Conservation (phyloP, 2,888 invertebrate genomes). For the Lasioglossum zephyrum region DNA sequence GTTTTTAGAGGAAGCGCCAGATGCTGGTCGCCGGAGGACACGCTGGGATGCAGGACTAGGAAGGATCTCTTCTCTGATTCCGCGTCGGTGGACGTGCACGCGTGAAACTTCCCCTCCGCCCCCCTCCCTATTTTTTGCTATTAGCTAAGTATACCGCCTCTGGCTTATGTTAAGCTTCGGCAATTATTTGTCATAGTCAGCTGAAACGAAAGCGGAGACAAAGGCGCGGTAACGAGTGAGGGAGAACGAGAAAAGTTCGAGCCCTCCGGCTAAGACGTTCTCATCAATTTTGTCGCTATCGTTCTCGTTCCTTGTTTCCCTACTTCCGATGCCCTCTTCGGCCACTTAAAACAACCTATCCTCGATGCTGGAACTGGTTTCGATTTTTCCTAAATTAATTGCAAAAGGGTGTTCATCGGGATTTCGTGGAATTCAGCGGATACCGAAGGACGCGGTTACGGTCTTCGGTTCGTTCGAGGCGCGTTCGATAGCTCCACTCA, state of each 20-base stretch:
- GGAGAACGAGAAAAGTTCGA: conserved; percentile 29
- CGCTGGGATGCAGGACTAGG: not conserved
- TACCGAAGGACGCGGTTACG: not conserved
- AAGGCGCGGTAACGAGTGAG: conserved; percentile 34
- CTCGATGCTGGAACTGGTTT: not conserved
- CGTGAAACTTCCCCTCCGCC: conserved; percentile 37
- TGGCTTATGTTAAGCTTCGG: conserved; percentile 82
- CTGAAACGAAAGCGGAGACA: conserved; percentile 70
- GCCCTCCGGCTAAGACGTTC: conserved; percentile 54
- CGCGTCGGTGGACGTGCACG: not conserved
- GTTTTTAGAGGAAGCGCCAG: conserved; percentile 18
- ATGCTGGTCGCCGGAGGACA: conserved; percentile 23
- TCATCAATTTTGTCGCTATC: conserved; percentile 65
- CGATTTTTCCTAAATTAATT: not conserved
- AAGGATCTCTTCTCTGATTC: conserved; percentile 10
- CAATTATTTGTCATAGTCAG: conserved; percentile 82
- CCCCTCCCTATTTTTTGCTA: conserved; percentile 76
- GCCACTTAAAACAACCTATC: not conserved
- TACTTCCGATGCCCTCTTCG: not conserved
- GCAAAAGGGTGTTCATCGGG: not conserved
- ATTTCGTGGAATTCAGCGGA: not conserved
- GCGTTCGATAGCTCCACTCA: not conserved
- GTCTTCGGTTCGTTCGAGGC: not conserved
- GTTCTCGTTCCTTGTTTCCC: conserved; percentile 26
- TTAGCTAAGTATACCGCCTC: conserved; percentile 82